Evolutionary conservation across 2,113 vertebrate genomes (phyloP), one percentile per base, ranked within the genome.

Genomic region (Caranx melampygus): DNA sequence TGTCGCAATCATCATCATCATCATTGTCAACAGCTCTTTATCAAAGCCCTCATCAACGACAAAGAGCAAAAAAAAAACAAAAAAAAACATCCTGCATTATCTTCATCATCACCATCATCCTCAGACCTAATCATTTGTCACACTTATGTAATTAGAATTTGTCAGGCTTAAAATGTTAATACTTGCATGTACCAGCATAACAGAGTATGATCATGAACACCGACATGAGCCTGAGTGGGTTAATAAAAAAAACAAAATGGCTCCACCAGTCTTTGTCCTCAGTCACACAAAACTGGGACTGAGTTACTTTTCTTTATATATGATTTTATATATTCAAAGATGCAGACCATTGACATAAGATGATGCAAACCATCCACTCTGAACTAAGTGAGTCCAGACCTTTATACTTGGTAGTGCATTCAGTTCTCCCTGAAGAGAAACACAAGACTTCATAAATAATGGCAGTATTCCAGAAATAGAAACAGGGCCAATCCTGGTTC

Each of bases 371-470:
- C 80, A 78, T 77, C 72, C 52, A 67, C 67, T 81, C 44, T 72
- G 54, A 80, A 65, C 73, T 78, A 37, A 83, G 55, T 77, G 31
- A 79, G 75, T 18, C 45, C 21, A 69, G 78, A 72, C 78, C 63
- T 81, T 77, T 81, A 37, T 59, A 40, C 45, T 60, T 82, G 52
- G 49, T 55, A 61, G n/a, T 79, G 71, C 54, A 74, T 82, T 75
- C 66, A 64, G 44, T 31, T 60, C 74, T 82, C 83, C 54, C 75
- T 57, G 72, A 75, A 79, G 75, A 82, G 54, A 83, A 79, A 66
- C 62, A 58, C 64, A 81, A 86, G 61, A 80, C 86, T 69, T 86
- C 85, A 84, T 85, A 85, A 90, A 91, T 82, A 82, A 91, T 82
- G 78, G 65, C 81, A 63, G 70, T 20, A 67, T 74, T 83, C 87